phyloP scores from a whole-genome alignment of 1,140 invertebrate genomes.

The Neuroterus valhalla region DNA sequence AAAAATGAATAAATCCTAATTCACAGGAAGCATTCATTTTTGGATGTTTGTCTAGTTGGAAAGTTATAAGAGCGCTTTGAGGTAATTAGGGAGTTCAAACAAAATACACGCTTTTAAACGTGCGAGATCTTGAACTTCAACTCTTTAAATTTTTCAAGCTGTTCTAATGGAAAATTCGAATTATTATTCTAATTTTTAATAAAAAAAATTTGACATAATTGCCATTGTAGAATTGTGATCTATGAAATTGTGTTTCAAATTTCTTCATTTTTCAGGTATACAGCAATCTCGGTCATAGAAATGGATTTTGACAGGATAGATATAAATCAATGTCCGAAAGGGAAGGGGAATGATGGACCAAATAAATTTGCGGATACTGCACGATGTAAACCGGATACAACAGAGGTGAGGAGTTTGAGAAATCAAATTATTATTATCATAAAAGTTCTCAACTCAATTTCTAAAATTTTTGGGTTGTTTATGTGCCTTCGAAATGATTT shows the following conservation, averaged over 20 bases:
- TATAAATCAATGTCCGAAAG: conserved; percentile 96
- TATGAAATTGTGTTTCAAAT: conserved; percentile 39
- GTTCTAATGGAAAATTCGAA: too few species aligned
- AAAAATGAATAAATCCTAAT: too few species aligned
- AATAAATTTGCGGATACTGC: conserved; percentile 94
- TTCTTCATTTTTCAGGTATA: conserved; percentile 81
- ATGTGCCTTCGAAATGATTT: too few species aligned
- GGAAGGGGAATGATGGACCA: conserved; percentile 90
- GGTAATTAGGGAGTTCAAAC: too few species aligned
- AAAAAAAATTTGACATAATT: conserved; percentile 4
- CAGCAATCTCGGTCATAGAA: conserved; percentile 93
- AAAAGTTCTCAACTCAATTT: conserved; percentile 4
- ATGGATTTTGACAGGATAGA: conserved; percentile 98
- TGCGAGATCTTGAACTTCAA: too few species aligned
- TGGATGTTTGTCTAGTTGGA: too few species aligned
- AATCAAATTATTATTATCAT: conserved; percentile 30
- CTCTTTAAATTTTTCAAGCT: too few species aligned
- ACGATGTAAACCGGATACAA: conserved; percentile 93
- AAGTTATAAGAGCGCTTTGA: too few species aligned
- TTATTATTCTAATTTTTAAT: not conserved
- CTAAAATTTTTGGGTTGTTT: too few species aligned
- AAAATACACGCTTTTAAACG: too few species aligned
- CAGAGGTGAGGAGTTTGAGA: conserved; percentile 81
- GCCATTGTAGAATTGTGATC: not conserved
- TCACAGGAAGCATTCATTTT: too few species aligned